A percentile compares a stretch with the other conserved stretches of the same genome.
These are phyloP conservation scores for Pseudorhombus dupliciocellatus DNA, from an alignment of 2,113 vertebrate species.

Conservation along the genomic window DNA sequence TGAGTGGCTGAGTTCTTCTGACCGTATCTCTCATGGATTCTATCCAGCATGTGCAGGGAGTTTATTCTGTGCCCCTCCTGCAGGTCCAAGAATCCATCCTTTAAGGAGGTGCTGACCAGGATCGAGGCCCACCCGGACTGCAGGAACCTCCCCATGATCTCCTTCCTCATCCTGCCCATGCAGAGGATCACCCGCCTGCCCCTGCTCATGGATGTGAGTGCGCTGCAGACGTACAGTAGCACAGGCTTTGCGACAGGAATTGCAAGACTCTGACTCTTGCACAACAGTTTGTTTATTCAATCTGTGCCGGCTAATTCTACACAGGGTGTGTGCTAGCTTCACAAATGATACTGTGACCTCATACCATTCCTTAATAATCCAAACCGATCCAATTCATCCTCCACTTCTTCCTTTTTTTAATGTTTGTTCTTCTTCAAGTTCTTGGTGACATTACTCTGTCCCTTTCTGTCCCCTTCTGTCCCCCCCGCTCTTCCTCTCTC, in stretches of 20 bases:
- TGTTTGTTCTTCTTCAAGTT: constrained; percentile 16
- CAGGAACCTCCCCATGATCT: constrained; percentile 95
- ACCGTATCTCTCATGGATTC: constrained; percentile 19
- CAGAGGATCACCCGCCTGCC: constrained; percentile 97
- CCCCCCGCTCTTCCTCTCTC: constrained; percentile 19
- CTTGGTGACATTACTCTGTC: constrained; percentile 18
- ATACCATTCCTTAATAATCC: constrained; percentile 16
- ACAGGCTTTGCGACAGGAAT: constrained; percentile 31
- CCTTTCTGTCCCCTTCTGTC: neutral
- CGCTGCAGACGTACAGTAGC: constrained; percentile 16
- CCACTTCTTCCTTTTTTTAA: neutral
- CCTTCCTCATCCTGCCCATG: constrained; percentile 99
- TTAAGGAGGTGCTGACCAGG: constrained; percentile 88
- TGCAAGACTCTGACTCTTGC: constrained; percentile 47
- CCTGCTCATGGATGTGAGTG: constrained; percentile 95
- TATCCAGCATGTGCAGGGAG: constrained; percentile 15
- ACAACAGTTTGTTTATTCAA: constrained; percentile 47
- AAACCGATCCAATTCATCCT: constrained; percentile 7
- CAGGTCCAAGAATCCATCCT: constrained; percentile 86
- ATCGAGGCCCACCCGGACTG: constrained; percentile 93
- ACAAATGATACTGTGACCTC: constrained; percentile 32
- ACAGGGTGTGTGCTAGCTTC: constrained; percentile 26
- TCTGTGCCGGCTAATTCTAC: constrained; percentile 4
- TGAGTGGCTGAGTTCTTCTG: constrained; percentile 76
- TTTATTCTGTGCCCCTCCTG: neutral